These are phyloP conservation scores for Drosophila funebris DNA, from an alignment of 1,140 invertebrate species.

Conservation along the genomic window DNA sequence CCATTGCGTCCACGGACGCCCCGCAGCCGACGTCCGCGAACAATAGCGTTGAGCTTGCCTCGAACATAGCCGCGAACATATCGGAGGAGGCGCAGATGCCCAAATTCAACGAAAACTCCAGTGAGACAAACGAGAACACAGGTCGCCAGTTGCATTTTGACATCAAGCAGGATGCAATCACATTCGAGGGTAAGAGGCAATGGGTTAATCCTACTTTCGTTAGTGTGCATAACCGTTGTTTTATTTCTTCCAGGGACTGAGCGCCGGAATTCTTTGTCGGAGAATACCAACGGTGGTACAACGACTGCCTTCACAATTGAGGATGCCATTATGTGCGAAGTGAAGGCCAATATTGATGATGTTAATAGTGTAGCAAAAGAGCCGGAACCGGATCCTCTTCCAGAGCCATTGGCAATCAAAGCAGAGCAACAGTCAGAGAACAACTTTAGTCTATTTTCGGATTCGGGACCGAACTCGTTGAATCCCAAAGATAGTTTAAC, in stretches of 20 bases:
- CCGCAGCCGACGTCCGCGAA: slow-evolving; percentile 20
- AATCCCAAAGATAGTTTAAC: slow-evolving; percentile 4
- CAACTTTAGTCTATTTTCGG: slow-evolving; percentile 7
- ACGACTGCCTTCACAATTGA: slow-evolving; percentile 51
- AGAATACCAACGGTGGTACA: slow-evolving; percentile 14
- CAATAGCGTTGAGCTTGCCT: slow-evolving; percentile 20
- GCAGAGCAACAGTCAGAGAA: not conserved
- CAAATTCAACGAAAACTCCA: slow-evolving; percentile 78
- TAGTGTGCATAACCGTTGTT: not conserved
- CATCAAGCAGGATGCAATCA: slow-evolving; percentile 83
- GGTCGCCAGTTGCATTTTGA: slow-evolving; percentile 73
- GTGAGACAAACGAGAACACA: slow-evolving; percentile 34
- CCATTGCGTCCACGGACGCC: slow-evolving; percentile 65
- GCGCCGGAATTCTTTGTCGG: slow-evolving; percentile 56
- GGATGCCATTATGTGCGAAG: slow-evolving; percentile 68
- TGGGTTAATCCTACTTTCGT: not conserved
- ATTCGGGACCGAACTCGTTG: not conserved
- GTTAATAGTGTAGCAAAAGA: slow-evolving; percentile 38
- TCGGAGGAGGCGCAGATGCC: slow-evolving; percentile 82
- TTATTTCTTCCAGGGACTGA: slow-evolving; percentile 62
- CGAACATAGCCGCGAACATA: slow-evolving; percentile 62
- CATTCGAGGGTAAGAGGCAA: slow-evolving; percentile 64
- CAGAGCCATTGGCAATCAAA: slow-evolving; percentile 1
- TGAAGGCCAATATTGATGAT: slow-evolving; percentile 60
- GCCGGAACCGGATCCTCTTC: not conserved